Evolutionary conservation across 2,888 invertebrate species (phyloP), one percentile per base, ranked within the genome.

Genomic region (Girardia tigrina): DNA sequence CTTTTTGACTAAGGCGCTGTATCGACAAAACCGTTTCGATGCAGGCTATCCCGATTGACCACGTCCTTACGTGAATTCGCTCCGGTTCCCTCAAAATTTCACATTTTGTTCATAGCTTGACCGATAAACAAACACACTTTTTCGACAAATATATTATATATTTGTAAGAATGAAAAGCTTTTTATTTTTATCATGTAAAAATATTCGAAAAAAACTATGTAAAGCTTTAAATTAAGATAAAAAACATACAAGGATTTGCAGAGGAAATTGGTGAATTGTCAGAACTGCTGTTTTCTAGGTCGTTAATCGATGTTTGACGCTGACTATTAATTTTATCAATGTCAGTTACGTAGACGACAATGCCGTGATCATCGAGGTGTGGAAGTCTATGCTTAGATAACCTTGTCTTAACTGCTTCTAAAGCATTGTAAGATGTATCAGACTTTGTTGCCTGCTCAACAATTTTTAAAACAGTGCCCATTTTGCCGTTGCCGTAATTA

Each of bases 251-350:
- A 6, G 56, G 56, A 56, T 56, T 56, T 56, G 56, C 56, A 12
- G 56, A 56, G n/a, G 56, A 56, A 56, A 56, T 56, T 8, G 56
- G 56, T 12, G 56, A 56, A 56, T 56, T 56, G n/a, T 56, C 56
- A 56, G 56, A 56, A 23, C 56, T 56, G 56, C 56, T 56, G n/a
- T 56, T 56, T 56, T 56, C 56, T 16, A 56, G 23, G n/a, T 56
- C 56, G n/a, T 20, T 56, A 12, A 56, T 56, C n/a, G 56, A 56
- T 12, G n/a, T n/a, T 56, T 56, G 56, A 4, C 56, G 56, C 4
- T 56, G 56, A 56, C 23, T 56, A 23, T n/a, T 12, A 16, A 56
- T 6, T 56, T 56, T 56, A 2, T 56, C 56, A 56, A 2, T 16
- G 23, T 56, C 56, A 6, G n/a, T 56, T 20, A 56, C 56, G 23